Conservation (phyloP, 2,888 invertebrate species). For the Cryptus armator region DNA sequence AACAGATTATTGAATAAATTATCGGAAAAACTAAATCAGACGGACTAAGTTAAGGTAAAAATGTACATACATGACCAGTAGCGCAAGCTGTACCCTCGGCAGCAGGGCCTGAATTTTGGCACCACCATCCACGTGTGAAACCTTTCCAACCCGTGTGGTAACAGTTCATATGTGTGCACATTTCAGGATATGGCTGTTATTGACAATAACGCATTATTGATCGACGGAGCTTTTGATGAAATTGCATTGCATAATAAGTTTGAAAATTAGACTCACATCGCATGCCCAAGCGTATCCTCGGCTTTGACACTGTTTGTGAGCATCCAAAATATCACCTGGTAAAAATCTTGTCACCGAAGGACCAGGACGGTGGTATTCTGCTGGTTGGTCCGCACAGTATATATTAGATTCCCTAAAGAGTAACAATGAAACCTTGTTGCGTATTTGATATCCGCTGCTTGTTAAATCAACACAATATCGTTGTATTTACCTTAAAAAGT, state of each 20-base stretch:
- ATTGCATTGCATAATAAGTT: not conserved
- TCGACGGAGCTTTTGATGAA: not conserved
- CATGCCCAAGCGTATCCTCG: not conserved
- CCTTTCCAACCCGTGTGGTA: not conserved
- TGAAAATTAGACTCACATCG: conserved; percentile 1
- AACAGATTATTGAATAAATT: not conserved
- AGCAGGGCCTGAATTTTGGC: not conserved
- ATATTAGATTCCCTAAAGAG: not conserved
- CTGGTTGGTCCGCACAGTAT: not conserved
- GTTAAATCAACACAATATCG: not conserved
- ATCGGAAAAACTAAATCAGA: not conserved
- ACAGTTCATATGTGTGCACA: not conserved
- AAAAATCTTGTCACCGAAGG: not conserved
- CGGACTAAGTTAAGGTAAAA: not conserved
- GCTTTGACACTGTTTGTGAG: not conserved
- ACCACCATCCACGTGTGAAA: not conserved
- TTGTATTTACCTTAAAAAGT: not conserved
- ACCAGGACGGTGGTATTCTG: not conserved
- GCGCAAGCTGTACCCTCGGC: not conserved
- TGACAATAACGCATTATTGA: not conserved
- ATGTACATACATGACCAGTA: not conserved
- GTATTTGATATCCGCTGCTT: not conserved
- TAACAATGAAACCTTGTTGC: not conserved
- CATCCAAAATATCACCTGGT: not conserved
- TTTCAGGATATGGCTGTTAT: not conserved